Conservation (phyloP, 1,140 invertebrate genomes). For the Papilio helenus region DNA sequence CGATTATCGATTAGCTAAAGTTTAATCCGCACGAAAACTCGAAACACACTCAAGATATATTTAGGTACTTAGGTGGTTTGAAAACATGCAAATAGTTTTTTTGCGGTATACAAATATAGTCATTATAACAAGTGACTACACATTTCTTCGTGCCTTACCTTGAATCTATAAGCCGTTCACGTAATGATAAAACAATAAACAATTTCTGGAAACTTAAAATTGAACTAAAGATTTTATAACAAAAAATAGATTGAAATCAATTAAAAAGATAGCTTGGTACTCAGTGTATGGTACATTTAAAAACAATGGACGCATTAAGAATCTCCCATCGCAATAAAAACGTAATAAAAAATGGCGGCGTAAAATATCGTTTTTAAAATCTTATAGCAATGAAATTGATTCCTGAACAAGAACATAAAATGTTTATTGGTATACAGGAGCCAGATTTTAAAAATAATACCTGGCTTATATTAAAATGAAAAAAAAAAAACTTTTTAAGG, state of each 20-base stretch:
- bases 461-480: neutral
- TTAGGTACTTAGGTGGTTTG: neutral
- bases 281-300: neutral
- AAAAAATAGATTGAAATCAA: neutral
- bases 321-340: neutral
- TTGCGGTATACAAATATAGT: neutral
- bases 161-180: too few relatives aligned
- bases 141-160: neutral
- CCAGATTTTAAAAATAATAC: neutral
- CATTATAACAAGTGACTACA: neutral
- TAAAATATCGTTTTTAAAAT: neutral
- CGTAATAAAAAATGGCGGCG: neutral
- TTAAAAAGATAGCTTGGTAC: neutral
- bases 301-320: slow-evolving; percentile 12
- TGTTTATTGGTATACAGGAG: neutral
- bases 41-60: neutral
- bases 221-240: neutral
- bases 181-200: neutral
- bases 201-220: neutral
- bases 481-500: neutral
- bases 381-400: neutral
- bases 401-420: neutral
- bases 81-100: neutral
- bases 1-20: neutral
- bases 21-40: neutral